These are phyloP conservation scores for Netelia fuscicornis DNA, from an alignment of 2,888 invertebrate species.

Conservation along the genomic window DNA sequence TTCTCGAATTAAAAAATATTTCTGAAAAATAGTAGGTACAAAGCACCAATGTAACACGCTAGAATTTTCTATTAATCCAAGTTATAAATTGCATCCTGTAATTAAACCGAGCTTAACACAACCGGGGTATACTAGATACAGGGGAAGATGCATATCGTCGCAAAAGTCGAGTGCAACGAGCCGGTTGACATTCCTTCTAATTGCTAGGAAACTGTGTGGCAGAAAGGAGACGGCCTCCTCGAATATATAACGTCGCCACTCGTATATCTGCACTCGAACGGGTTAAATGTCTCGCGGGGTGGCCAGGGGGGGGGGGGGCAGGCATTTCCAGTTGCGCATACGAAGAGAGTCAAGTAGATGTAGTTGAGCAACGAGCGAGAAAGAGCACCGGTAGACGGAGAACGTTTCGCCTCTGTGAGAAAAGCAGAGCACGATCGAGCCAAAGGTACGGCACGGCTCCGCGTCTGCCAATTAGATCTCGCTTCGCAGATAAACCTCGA, in stretches of 20 bases:
- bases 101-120: not conserved
- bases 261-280: slow-evolving; percentile 39
- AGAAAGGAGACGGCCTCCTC: slow-evolving; percentile 36
- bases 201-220: slow-evolving; percentile 73
- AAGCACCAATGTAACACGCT: not conserved
- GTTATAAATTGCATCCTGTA: not conserved
- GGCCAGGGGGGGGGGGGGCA: not conserved
- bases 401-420: slow-evolving; percentile 20
- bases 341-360: slow-evolving; percentile 32
- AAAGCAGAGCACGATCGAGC: slow-evolving; percentile 38
- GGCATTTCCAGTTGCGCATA: slow-evolving; percentile 28
- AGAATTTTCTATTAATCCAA: not conserved
- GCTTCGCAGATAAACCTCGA: slow-evolving; percentile 50
- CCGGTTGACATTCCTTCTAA: slow-evolving; percentile 76
- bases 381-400: slow-evolving; percentile 18
- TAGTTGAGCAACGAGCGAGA: slow-evolving; percentile 20
- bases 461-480: slow-evolving; percentile 71
- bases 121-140: not conserved
- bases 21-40: not conserved
- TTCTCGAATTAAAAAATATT: not conserved
- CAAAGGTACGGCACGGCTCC: not conserved
- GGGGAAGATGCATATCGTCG: slow-evolving; percentile 59
- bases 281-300: slow-evolving; percentile 55
- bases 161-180: slow-evolving; percentile 63
- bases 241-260: slow-evolving; percentile 34